Evolutionary conservation across 2,797 vertebrate genomes (phyloP).

Genomic region (Chiroxiphia lanceolata): DNA sequence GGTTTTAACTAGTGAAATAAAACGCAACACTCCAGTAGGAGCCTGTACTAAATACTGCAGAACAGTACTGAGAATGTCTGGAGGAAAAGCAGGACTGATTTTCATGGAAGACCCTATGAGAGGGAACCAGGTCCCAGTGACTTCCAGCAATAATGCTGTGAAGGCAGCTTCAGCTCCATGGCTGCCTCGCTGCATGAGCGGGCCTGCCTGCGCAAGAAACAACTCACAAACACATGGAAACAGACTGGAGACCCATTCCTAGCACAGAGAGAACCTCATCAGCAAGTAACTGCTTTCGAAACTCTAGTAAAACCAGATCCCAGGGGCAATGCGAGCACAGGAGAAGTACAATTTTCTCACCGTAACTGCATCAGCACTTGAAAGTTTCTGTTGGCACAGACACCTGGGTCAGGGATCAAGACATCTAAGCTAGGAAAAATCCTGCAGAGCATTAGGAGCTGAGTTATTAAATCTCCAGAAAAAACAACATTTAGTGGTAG

Average conservation of each 20-base stretch:
- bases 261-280: background rate
- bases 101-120: fast-evolving
- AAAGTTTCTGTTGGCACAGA: slow-evolving; percentile 46
- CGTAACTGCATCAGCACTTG: background rate
- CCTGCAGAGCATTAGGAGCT: background rate
- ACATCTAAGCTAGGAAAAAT: background rate
- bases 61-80: background rate
- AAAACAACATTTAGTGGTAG: background rate
- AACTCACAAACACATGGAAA: background rate
- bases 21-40: background rate
- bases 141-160: background rate
- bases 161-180: background rate
- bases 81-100: background rate
- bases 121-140: background rate
- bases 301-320: background rate
- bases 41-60: background rate
- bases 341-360: background rate
- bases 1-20: background rate
- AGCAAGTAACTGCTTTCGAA: background rate
- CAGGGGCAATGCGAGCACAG: background rate
- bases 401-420: background rate
- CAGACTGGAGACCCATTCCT: background rate
- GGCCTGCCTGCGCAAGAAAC: background rate
- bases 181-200: background rate
- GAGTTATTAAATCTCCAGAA: background rate